These are phyloP conservation scores for Theonella swinhoei DNA, from an alignment of 37 sponge, comb jelly and placozoan species.

Conservation along the genomic window DNA sequence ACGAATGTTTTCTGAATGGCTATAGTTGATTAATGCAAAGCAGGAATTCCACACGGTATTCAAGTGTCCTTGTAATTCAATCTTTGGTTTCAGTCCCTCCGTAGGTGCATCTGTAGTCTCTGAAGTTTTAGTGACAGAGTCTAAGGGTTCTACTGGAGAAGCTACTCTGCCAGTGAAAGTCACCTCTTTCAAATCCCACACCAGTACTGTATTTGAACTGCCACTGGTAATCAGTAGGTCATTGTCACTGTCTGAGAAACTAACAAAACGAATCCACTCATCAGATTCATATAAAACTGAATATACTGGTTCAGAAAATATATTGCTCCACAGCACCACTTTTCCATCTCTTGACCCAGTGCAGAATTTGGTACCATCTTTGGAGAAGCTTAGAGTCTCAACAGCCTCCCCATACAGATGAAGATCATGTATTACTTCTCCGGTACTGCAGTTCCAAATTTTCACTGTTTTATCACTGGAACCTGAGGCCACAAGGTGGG, in stretches of 20 bases:
- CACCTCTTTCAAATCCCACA: background rate
- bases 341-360: slow-evolving; percentile 6
- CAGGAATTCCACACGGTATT: background rate
- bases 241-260: background rate
- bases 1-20: too few relatives aligned
- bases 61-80: background rate
- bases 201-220: background rate
- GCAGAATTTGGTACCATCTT: slow-evolving; percentile 4
- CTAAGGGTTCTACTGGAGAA: background rate
- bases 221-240: background rate
- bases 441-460: background rate
- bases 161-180: too few relatives aligned
- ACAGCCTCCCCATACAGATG: background rate
- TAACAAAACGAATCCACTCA: background rate
- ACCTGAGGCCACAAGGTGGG: background rate
- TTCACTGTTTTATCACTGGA: slow-evolving; percentile 38
- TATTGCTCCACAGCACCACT: slow-evolving; percentile 1
- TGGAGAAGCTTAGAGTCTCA: slow-evolving; percentile 9
- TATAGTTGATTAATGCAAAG: background rate
- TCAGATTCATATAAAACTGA: background rate
- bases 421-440: slow-evolving; percentile 24
- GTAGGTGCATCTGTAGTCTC: background rate
- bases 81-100: background rate
- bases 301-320: background rate
- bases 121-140: background rate